Evolutionary conservation across 2,113 vertebrate genomes (phyloP).

Genomic region (Cyrtonyx montezumae): DNA sequence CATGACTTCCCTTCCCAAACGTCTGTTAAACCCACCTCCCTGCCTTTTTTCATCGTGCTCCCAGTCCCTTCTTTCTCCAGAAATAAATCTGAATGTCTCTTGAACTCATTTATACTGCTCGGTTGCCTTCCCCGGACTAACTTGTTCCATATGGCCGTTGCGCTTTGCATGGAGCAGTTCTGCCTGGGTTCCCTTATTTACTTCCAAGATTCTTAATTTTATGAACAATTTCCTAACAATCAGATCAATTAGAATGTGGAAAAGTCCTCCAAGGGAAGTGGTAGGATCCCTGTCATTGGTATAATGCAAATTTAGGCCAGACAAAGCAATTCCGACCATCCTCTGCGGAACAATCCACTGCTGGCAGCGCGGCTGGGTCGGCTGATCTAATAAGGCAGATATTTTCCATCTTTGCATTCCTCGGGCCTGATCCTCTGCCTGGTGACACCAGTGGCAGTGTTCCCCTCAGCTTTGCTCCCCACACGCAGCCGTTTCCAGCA

Average conservation of each 20-base stretch:
- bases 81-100: constrained; percentile 70
- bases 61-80: constrained; percentile 44
- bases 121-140: constrained; percentile 61
- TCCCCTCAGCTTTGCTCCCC: neutral
- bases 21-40: constrained; percentile 13
- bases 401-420: constrained; percentile 65
- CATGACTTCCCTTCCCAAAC: neutral
- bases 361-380: neutral
- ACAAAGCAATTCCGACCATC: neutral
- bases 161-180: constrained; percentile 23
- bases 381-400: constrained; percentile 53
- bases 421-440: constrained; percentile 23
- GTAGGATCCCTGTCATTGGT: constrained; percentile 25
- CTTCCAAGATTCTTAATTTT: constrained; percentile 73
- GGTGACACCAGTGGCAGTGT: neutral
- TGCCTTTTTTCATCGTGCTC: neutral
- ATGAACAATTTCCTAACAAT: constrained; percentile 81
- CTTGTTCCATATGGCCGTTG: constrained; percentile 64
- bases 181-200: constrained; percentile 54
- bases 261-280: constrained; percentile 66
- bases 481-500: neutral
- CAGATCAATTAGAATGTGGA: constrained; percentile 72
- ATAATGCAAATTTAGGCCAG: neutral
- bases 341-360: neutral
- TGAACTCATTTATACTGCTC: constrained; percentile 69